Percentiles rank a stretch among this genome's conserved stretches.
phyloP scores from a whole-genome alignment of 2,113 vertebrate genomes.

The Australoheros scitulus region DNA sequence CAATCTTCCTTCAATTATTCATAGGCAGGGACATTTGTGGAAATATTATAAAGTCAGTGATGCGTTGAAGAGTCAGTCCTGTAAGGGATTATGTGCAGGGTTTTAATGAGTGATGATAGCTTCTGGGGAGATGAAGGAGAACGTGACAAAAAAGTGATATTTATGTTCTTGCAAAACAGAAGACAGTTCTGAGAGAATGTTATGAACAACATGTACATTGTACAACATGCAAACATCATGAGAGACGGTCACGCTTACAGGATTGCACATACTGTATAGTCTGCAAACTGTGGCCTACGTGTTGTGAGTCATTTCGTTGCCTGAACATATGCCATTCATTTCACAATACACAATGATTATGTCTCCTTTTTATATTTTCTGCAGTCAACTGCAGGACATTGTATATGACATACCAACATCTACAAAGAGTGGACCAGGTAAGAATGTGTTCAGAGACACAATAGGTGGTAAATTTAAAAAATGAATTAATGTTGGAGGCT shows the following conservation, averaged over 20 bases:
- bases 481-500: constrained; percentile 18
- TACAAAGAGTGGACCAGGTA: background rate
- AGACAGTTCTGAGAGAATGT: background rate
- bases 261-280: constrained; percentile 27
- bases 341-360: background rate
- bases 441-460: background rate
- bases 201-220: background rate
- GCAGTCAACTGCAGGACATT: background rate
- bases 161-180: background rate
- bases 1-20: constrained; percentile 67
- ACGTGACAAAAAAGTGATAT: background rate
- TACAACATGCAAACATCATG: constrained; percentile 15
- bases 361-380: background rate
- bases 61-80: background rate
- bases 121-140: constrained; percentile 1
- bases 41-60: constrained; percentile 34
- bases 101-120: constrained; percentile 43
- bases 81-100: background rate
- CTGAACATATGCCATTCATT: constrained; percentile 47
- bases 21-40: constrained; percentile 40
- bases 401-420: background rate
- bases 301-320: constrained; percentile 48
- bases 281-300: background rate
- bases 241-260: background rate
- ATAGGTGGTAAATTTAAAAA: constrained; percentile 21